Base-by-base conservation (phyloP, 2,797 vertebrate genomes). In the Etheostoma nigrum region DNA sequence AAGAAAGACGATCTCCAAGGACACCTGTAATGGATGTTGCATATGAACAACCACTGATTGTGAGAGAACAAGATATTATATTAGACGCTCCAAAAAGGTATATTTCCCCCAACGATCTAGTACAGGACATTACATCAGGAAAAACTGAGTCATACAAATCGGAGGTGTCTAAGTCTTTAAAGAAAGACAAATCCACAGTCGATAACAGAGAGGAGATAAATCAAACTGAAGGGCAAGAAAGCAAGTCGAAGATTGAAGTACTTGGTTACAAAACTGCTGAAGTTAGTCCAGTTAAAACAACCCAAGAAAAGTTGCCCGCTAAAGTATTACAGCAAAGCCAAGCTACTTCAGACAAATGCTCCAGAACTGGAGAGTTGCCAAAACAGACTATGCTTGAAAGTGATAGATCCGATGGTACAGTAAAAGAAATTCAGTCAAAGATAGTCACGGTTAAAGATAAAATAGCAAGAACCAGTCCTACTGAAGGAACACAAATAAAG, bases 1-100 rank as follows among this genome's bases (percentile, higher is more conserved):
- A 5, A 6, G 55, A 88, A 59, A 62, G 33, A 49, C 78, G 80
- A 5, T 0, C 73, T 53, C 73, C 57, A 27, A 63, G 62, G 18
- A 45, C 72, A 10, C 42, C 51, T 19, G 62, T 36, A 16, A 73
- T 73, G 49, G 47, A 66, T 42, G 23, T 54, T 33, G 13, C 36
- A 3, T 10, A 23, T 67, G 53, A 45, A 68, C 77, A 72, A 66
- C 2, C 48, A 63, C 2, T 62, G n/a, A 55, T 44, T 40, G 7
- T 15, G 44, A 52, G 54, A 30, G 53, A 79, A 30, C 30, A 40
- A 42, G 45, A 67, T 19, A 1, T 21, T n/a, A 25, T 18, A 44
- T 54, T 40, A 58, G 81, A 84, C 45, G 27, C 69, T 44, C 21
- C 58, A 23, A 1, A 67, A n/a, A 79, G 0, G n/a, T 23, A 9